Conservation (phyloP, 2,888 invertebrate genomes). For the Chaetogeoica ovagalla region DNA sequence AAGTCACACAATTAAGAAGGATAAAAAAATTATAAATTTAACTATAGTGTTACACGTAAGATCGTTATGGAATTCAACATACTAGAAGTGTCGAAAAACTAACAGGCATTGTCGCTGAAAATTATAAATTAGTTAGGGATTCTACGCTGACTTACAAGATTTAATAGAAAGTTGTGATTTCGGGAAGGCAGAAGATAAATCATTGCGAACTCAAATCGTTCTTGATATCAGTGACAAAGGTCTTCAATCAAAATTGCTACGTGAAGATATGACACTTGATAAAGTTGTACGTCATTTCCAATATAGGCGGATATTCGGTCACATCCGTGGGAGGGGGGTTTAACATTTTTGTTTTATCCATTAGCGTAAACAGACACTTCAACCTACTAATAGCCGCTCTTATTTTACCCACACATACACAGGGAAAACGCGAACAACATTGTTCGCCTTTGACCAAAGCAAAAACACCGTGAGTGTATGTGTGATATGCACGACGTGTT, state of each 20-base stretch:
- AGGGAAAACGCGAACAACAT: too few species aligned
- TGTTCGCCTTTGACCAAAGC: too few species aligned
- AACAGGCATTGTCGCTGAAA: background rate
- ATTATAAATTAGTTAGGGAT: constrained; percentile 2
- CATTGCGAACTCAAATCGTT: constrained; percentile 1
- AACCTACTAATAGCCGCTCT: too few species aligned
- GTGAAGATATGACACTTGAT: background rate
- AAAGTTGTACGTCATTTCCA: background rate
- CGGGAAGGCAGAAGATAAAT: background rate
- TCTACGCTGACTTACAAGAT: background rate
- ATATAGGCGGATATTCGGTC: too few species aligned
- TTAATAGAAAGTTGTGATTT: background rate
- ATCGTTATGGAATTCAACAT: background rate
- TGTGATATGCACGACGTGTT: too few species aligned
- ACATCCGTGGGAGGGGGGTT: too few species aligned
- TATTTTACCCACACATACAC: too few species aligned
- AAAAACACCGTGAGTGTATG: too few species aligned
- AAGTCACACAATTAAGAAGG: background rate
- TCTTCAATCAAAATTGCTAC: background rate
- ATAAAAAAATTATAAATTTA: background rate
- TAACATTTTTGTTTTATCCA: too few species aligned
- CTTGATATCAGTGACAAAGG: constrained; percentile 5
- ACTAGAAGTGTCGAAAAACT: background rate
- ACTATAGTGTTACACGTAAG: background rate
- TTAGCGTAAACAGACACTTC: too few species aligned